Conservation (phyloP, 2,113 vertebrate species). For the Syrmaticus mikado region DNA sequence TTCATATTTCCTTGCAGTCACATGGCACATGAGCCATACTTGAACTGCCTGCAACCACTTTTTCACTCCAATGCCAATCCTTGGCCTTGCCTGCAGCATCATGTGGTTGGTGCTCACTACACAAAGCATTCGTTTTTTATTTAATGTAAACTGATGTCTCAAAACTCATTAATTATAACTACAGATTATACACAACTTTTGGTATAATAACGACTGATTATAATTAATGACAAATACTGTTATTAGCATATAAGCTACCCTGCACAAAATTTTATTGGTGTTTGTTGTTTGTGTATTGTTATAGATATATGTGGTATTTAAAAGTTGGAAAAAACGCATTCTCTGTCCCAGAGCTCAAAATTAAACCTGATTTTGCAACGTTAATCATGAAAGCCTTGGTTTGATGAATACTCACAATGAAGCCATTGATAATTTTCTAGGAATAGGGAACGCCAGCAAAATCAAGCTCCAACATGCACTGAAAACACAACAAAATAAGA, state of each 20-base stretch:
- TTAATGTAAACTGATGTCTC: background rate
- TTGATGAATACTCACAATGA: background rate
- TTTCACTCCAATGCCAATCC: background rate
- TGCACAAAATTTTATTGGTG: background rate
- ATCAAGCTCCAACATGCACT: background rate
- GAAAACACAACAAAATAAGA: background rate
- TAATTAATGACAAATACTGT: background rate
- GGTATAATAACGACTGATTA: background rate
- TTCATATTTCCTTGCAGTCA: background rate
- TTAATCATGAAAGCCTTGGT: background rate
- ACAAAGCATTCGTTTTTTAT: background rate
- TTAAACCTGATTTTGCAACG: background rate
- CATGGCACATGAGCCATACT: background rate
- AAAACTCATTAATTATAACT: background rate
- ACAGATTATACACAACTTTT: background rate
- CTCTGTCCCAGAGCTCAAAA: background rate
- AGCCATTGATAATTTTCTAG: conserved; percentile 4
- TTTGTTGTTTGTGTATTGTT: background rate
- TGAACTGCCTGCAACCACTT: background rate
- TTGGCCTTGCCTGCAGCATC: background rate
- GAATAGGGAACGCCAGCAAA: conserved; percentile 29
- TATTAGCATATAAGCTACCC: background rate
- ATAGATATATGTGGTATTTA: background rate
- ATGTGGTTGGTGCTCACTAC: background rate
- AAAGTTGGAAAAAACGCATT: background rate